These are phyloP conservation scores for Rhea pennata DNA, from an alignment of 2,113 vertebrate genomes.

Conservation along the genomic window DNA sequence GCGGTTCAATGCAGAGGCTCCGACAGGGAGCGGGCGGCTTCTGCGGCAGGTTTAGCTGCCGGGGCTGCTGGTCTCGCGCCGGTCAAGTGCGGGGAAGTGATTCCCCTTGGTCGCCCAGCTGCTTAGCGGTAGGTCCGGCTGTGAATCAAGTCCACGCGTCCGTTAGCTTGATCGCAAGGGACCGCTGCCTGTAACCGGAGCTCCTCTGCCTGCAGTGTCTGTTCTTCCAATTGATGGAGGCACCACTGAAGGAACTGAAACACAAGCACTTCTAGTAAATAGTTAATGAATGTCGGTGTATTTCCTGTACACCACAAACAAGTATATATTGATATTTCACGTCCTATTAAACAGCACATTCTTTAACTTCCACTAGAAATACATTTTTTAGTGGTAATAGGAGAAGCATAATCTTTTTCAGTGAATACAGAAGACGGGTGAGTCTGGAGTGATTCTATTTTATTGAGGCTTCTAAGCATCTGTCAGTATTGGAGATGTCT, in stretches of 20 bases:
- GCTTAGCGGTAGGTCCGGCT: not conserved
- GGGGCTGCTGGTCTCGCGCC: not conserved
- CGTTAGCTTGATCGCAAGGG: not conserved
- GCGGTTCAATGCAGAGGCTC: not conserved
- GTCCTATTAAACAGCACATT: not conserved
- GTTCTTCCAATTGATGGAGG: not conserved
- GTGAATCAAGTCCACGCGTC: not conserved
- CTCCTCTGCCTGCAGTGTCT: not conserved
- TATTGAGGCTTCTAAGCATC: not conserved
- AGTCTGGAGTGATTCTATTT: constrained; percentile 11
- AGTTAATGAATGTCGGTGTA: not conserved
- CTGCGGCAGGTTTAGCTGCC: not conserved
- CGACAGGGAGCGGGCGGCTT: not conserved
- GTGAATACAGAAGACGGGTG: not conserved
- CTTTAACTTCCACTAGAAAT: not conserved
- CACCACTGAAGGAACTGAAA: not conserved
- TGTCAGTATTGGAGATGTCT: not conserved
- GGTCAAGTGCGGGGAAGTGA: not conserved
- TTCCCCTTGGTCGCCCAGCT: not conserved
- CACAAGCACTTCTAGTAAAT: not conserved
- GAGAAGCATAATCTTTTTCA: not conserved
- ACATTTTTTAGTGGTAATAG: not conserved
- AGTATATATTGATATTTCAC: not conserved
- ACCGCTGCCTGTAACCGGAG: not conserved
- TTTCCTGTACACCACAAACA: not conserved